Base-by-base conservation (phyloP, 1,140 invertebrate species). In the Magallana angulata region DNA sequence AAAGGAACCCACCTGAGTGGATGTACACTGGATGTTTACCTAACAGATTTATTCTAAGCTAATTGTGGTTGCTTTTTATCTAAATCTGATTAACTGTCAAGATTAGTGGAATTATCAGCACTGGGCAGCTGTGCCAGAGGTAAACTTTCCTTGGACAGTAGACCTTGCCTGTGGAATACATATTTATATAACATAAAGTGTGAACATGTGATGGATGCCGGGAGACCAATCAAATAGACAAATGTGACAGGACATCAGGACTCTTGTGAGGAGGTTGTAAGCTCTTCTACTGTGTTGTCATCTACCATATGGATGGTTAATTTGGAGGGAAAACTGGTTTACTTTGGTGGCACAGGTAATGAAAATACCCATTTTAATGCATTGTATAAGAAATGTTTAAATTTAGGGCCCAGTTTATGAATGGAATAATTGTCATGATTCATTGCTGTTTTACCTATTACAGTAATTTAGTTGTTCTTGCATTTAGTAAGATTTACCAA, bases 261-360 rank as follows among this genome's bases (percentile, higher is more conserved):
- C 68, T 30, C 24, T 30, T 76, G 68, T 76, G 68, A 76, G 30
- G 18, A 64, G 60, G 18, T 64, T 64, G 16, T 64, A 64, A 64
- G 60, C 60, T 64, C n/a, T 64, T 64, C 60, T 64, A 16, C 60
- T 64, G 60, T 64, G 60, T 64, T 64, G 60, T 64, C 60, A 64
- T 12, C 68, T 76, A 76, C 68, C 68, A 76, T 76, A 76, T 76
- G 68, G 68, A 76, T 76, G 24, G 68, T 76, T 76, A 76, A 76
- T 76, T 76, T 36, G 68, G 68, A 76, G 8, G 68, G 68, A 76
- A 76, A 76, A 76, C 68, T 11, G 68, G 18, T 76, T 76, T 76
- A 36, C 68, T 76, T 76, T 3, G 14, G 68, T 24, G 68, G 36
- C 68, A 24, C 68, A 76, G 68, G 68, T 76, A 76, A 76, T 76